These are phyloP conservation scores for Dorcus parallelipipedus DNA, from an alignment of 2,888 invertebrate genomes.

Conservation along the genomic window DNA sequence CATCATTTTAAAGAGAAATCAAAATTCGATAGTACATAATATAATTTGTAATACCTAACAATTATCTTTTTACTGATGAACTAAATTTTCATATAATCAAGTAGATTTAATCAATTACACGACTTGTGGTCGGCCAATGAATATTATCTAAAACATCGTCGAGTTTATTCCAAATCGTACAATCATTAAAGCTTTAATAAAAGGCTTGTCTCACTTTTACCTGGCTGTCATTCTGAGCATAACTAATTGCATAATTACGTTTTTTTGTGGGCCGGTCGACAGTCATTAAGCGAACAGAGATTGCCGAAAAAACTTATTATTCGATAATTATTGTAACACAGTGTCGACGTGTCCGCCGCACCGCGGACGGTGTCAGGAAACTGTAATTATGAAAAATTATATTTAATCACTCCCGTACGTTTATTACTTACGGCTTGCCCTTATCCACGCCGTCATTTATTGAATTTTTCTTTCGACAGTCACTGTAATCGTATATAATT, in stretches of 20 bases:
- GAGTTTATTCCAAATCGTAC: neutral
- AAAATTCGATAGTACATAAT: no score
- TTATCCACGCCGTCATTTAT: neutral
- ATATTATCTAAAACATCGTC: neutral
- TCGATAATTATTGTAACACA: conserved; percentile 42
- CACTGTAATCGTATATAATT: no score
- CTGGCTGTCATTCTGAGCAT: conserved; percentile 49
- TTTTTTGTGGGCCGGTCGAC: conserved; percentile 39
- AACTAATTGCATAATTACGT: conserved; percentile 50
- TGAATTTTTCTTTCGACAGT: no score
- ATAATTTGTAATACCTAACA: no score
- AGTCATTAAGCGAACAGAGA: conserved; percentile 39
- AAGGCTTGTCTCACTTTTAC: conserved; percentile 42
- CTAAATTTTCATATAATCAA: no score
- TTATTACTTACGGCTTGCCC: no score
- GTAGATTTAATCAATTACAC: no score
- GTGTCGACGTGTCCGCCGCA: conserved; percentile 36
- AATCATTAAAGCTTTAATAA: conserved; percentile 8
- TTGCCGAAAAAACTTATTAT: conserved; percentile 36
- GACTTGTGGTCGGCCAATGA: no score
- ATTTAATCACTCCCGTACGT: conserved; percentile 29
- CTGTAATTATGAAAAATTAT: conserved; percentile 43
- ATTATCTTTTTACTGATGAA: no score
- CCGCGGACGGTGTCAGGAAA: conserved; percentile 25
- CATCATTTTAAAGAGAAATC: no score